Conservation (phyloP, 2,888 invertebrate species). For the Tinea semifulvella region DNA sequence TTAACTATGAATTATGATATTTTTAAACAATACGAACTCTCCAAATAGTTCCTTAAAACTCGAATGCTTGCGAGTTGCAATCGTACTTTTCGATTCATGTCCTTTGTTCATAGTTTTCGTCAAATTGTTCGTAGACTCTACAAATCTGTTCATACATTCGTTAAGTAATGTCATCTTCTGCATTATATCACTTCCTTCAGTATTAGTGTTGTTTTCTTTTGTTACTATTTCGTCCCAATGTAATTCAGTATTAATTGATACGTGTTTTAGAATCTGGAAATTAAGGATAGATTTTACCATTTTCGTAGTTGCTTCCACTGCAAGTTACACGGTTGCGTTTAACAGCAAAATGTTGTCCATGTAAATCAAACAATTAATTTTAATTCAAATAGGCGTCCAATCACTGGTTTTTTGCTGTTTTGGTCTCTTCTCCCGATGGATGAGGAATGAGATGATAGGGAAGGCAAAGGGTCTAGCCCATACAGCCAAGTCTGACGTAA, state of each 20-base stretch:
- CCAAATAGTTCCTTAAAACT: slow-evolving; percentile 34
- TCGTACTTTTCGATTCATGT: slow-evolving; percentile 31
- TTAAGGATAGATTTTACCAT: no score
- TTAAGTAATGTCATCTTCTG: slow-evolving; percentile 46
- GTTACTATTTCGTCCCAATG: slow-evolving; percentile 34
- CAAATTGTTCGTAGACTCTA: slow-evolving; percentile 44
- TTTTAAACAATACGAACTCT: slow-evolving; percentile 34
- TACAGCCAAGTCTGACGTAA: no score
- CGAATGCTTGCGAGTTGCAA: slow-evolving; percentile 23
- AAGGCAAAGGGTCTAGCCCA: no score
- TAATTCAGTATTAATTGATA: slow-evolving; percentile 40
- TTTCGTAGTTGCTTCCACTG: no score
- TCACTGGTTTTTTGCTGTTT: no score
- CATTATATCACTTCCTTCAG: slow-evolving; percentile 25
- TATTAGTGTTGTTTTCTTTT: slow-evolving; percentile 27
- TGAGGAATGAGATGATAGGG: no score
- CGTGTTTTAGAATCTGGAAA: slow-evolving; percentile 35
- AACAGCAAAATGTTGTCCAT: no score
- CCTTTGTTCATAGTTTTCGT: slow-evolving; percentile 44
- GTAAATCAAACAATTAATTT: no score
- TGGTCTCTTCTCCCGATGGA: no score
- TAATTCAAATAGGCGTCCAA: no score
- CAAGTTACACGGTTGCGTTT: no score
- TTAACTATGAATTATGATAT: no score
- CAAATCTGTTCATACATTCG: slow-evolving; percentile 52